A percentile compares a stretch with the other conserved stretches of the same genome.
phyloP scores from a whole-genome alignment of 2,888 invertebrate genomes.

The Hemistola chrysoprasaria region DNA sequence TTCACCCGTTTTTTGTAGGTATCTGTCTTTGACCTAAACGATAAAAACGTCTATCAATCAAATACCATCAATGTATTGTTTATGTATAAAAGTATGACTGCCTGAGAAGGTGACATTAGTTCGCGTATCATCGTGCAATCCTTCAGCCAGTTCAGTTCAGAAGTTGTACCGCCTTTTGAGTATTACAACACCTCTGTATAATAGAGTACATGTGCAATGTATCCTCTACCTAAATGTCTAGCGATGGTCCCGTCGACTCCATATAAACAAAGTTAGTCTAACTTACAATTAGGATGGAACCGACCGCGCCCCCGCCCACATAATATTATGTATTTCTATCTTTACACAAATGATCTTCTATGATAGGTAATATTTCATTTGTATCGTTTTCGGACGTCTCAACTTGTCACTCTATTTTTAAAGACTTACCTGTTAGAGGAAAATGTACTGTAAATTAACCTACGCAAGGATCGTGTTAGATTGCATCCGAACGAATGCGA shows the following conservation, averaged over 20 bases:
- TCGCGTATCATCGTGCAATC: no score
- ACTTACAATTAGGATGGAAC: constrained; percentile 45
- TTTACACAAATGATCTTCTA: constrained; percentile 66
- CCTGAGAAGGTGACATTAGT: no score
- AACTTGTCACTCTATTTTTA: constrained; percentile 62
- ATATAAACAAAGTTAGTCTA: constrained; percentile 47
- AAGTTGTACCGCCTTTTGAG: no score
- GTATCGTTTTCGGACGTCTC: constrained; percentile 68
- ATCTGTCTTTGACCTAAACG: no score
- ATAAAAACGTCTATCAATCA: no score
- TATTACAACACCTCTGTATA: no score
- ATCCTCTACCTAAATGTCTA: no score
- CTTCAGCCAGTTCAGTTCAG: no score
- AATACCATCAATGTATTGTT: no score
- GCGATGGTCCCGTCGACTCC: constrained; percentile 20
- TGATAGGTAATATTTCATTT: constrained; percentile 49
- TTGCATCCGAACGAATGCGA: constrained; percentile 33
- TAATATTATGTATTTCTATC: constrained; percentile 58
- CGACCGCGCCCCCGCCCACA: constrained; percentile 59
- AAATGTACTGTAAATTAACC: constrained; percentile 64
- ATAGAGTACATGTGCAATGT: no score
- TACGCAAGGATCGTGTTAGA: constrained; percentile 44
- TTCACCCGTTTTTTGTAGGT: no score
- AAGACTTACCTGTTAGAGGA: constrained; percentile 54
- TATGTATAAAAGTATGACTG: no score